Evolutionary conservation across 2,113 vertebrate genomes (phyloP).

Genomic region (Trogon melanurus): DNA sequence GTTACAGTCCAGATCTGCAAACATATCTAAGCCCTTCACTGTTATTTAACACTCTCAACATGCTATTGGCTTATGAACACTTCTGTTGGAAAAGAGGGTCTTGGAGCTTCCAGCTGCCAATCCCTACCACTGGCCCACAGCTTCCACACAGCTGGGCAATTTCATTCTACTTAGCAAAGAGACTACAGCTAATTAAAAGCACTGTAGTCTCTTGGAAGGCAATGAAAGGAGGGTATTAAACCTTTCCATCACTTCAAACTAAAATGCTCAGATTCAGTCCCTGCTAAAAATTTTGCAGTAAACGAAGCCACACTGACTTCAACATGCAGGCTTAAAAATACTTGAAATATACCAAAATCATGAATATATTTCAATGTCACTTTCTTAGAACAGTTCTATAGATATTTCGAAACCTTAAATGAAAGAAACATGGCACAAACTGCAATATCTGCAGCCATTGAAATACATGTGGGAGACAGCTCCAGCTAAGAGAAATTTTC

Average conservation of each 20-base stretch:
- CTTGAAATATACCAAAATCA: not conserved
- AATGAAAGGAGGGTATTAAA: not conserved
- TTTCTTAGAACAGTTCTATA: not conserved
- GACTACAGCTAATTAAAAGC: constrained; percentile 39
- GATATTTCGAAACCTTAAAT: not conserved
- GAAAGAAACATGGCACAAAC: not conserved
- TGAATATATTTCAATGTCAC: not conserved
- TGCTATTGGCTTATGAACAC: not conserved
- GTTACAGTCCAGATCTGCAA: not conserved
- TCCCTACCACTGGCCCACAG: not conserved
- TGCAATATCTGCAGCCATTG: not conserved
- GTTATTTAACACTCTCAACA: not conserved
- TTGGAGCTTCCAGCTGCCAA: not conserved
- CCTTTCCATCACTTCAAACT: not conserved
- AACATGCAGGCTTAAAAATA: not conserved
- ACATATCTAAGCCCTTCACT: not conserved
- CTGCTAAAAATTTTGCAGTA: not conserved
- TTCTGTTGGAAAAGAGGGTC: not conserved
- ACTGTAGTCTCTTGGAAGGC: not conserved
- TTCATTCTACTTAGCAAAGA: constrained; percentile 27
- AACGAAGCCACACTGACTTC: not conserved
- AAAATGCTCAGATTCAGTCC: not conserved
- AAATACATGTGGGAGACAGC: not conserved
- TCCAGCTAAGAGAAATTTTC: not conserved
- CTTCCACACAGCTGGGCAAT: constrained; percentile 9